These are phyloP conservation scores for Nineta flava DNA, from an alignment of 2,888 invertebrate species.

Conservation along the genomic window DNA sequence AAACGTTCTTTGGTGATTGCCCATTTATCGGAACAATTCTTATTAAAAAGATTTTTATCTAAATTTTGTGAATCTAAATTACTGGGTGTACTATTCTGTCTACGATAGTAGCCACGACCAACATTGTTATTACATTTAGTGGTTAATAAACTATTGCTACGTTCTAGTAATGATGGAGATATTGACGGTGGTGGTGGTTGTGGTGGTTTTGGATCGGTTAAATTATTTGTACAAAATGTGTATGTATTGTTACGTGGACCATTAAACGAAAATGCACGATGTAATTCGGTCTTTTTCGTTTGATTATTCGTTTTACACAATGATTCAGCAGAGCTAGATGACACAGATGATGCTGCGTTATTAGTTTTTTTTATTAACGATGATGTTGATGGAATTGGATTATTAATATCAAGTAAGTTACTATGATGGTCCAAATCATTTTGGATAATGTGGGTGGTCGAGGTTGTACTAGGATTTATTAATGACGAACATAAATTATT, in stretches of 20 bases:
- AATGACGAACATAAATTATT: too few species aligned
- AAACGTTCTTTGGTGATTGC: conserved; percentile 23
- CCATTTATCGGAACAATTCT: conserved; percentile 21
- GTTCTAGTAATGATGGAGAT: conserved; percentile 17
- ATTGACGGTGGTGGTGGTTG: background rate
- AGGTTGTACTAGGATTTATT: too few species aligned
- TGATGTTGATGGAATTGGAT: too few species aligned
- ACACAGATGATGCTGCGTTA: too few species aligned
- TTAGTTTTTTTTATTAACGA: too few species aligned
- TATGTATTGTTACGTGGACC: background rate
- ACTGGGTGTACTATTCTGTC: conserved; percentile 1
- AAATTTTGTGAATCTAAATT: background rate
- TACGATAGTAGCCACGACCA: background rate
- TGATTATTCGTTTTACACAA: too few species aligned
- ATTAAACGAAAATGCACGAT: background rate
- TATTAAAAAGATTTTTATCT: conserved; percentile 13
- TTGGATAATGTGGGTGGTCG: too few species aligned
- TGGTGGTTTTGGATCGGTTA: too few species aligned
- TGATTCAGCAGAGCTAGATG: too few species aligned
- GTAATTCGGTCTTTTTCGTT: background rate
- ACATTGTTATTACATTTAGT: background rate
- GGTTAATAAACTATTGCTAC: conserved; percentile 4
- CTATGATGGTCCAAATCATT: too few species aligned
- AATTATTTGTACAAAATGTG: too few species aligned
- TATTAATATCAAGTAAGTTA: too few species aligned